Conservation (phyloP, 2,113 vertebrate species). For the Pluvialis apricaria region DNA sequence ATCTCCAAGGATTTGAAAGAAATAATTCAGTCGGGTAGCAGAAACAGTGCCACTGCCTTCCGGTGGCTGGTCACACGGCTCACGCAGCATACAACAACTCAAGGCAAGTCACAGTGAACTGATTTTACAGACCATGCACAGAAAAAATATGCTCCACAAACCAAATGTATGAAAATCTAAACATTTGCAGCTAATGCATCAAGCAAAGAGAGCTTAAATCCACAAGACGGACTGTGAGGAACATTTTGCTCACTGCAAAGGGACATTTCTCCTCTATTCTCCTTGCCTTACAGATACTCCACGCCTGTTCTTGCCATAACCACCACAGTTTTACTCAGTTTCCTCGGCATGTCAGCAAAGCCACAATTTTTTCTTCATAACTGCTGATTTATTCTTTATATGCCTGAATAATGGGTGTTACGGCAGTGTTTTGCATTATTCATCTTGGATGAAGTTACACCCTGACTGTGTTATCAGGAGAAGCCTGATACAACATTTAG, state of each 20-base stretch:
- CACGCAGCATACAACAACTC: background rate
- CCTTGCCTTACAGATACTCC: background rate
- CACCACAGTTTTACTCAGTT: background rate
- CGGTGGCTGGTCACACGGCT: fast-evolving
- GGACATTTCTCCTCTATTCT: background rate
- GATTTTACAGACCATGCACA: background rate
- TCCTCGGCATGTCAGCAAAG: background rate
- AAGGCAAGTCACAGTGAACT: background rate
- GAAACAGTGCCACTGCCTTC: background rate
- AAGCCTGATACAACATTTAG: background rate
- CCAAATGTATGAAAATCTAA: background rate
- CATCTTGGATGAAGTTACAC: background rate
- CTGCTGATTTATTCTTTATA: background rate
- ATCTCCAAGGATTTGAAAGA: background rate
- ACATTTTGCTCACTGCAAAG: background rate
- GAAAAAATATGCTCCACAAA: background rate
- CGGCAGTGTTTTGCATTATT: background rate
- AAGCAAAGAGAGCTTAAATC: background rate
- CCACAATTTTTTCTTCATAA: background rate
- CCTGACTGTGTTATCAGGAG: background rate
- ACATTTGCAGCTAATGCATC: background rate
- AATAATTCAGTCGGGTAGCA: background rate
- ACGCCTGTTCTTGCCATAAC: background rate
- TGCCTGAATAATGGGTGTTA: background rate
- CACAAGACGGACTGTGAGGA: background rate